Evolutionary conservation across 2,113 vertebrate genomes (phyloP).

Genomic region (Euleptes europaea): DNA sequence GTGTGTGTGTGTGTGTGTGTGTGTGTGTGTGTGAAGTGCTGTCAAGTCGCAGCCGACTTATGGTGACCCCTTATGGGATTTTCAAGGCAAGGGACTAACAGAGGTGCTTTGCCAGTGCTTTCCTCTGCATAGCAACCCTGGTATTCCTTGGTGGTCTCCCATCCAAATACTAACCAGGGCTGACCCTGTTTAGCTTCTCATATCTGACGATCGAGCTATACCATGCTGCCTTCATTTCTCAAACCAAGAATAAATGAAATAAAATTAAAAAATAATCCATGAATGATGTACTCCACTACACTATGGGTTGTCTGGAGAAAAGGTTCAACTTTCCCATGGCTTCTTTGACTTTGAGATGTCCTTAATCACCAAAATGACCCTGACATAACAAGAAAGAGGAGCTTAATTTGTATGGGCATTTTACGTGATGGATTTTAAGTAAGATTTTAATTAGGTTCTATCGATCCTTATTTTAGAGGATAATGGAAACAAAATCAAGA

Average conservation of each 20-base stretch:
- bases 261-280: background rate
- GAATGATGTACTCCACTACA: background rate
- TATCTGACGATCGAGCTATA: too few relatives aligned
- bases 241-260: constrained; percentile 8
- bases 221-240: background rate
- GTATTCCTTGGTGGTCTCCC: too few relatives aligned
- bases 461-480: constrained; percentile 63
- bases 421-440: constrained; percentile 46
- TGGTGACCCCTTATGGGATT: too few relatives aligned
- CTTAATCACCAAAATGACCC: constrained; percentile 47
- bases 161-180: too few relatives aligned
- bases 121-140: too few relatives aligned
- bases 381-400: constrained; percentile 28
- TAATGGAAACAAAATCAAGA: constrained; percentile 59
- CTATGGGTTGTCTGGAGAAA: background rate
- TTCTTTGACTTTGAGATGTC: constrained; percentile 26
- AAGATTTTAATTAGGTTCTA: constrained; percentile 70
- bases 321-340: constrained; percentile 24
- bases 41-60: too few relatives aligned
- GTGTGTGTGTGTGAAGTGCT: too few relatives aligned
- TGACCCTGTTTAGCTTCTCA: too few relatives aligned
- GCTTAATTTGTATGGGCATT: constrained; percentile 43
- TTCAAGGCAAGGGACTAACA: too few relatives aligned
- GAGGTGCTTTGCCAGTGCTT: too few relatives aligned
- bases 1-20: too few relatives aligned